Conservation (phyloP, 2,797 vertebrate genomes). For the Calcarius lapponicus region DNA sequence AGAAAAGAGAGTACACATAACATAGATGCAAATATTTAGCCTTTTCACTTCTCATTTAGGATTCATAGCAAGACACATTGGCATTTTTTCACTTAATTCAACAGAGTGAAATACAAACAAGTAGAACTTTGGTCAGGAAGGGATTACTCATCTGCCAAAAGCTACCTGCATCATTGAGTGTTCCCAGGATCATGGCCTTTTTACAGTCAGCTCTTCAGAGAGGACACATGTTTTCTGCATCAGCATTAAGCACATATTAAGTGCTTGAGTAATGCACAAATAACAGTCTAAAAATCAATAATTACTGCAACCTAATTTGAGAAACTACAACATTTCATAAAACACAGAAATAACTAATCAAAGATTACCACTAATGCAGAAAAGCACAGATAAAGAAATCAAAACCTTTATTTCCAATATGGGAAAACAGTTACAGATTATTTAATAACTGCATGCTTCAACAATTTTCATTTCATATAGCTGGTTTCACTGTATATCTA, state of each 20-base stretch:
- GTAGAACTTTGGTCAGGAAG: neutral
- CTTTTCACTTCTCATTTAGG: neutral
- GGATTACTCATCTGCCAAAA: neutral
- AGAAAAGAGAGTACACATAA: neutral
- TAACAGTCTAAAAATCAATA: neutral
- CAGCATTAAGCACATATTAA: neutral
- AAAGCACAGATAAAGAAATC: neutral
- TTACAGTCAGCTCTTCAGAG: neutral
- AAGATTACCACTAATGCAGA: neutral
- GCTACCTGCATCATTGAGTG: neutral
- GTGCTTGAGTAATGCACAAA: neutral
- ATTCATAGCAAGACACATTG: neutral
- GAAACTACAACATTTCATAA: neutral
- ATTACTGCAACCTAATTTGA: neutral
- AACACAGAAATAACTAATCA: neutral
- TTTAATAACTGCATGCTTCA: neutral
- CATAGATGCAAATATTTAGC: neutral
- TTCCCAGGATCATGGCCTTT: neutral
- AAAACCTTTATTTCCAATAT: neutral
- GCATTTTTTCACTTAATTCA: neutral
- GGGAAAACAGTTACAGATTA: neutral
- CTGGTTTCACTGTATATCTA: neutral
- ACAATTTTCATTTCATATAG: neutral
- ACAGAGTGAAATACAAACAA: neutral
- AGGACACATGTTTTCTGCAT: accelerated